phyloP scores from a whole-genome alignment of 2,888 invertebrate species.

The Tenthredo scrophulariae region DNA sequence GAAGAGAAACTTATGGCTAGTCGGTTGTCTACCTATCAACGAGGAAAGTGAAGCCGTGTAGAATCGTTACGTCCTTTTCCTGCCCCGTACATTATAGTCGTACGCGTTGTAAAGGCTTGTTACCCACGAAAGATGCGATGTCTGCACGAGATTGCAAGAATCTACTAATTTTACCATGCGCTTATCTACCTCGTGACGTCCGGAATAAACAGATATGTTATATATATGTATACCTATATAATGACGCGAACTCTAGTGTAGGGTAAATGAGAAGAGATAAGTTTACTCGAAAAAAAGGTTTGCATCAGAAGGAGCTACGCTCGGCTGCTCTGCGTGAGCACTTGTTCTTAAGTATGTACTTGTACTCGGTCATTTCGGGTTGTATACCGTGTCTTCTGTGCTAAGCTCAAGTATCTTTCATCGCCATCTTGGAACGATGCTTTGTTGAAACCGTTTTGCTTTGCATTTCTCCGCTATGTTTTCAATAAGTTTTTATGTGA shows the following conservation, averaged over 20 bases:
- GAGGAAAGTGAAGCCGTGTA: background rate
- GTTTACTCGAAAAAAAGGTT: constrained; percentile 39
- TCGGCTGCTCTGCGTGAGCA: constrained; percentile 71
- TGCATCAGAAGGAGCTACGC: constrained; percentile 72
- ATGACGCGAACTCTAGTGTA: constrained; percentile 24
- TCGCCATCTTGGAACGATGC: constrained; percentile 52
- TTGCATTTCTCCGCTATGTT: constrained; percentile 11
- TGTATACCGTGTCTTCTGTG: constrained; percentile 40
- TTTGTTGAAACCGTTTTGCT: constrained; percentile 39
- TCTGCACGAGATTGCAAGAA: constrained; percentile 45
- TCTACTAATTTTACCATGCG: constrained; percentile 27
- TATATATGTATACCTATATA: background rate
- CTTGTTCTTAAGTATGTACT: constrained; percentile 72
- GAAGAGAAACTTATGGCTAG: background rate
- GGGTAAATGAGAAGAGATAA: background rate
- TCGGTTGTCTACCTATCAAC: background rate
- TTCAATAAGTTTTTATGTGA: constrained; percentile 63
- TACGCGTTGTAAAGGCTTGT: constrained; percentile 47
- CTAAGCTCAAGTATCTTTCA: constrained; percentile 40
- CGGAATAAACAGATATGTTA: constrained; percentile 24
- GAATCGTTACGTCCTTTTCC: constrained; percentile 23
- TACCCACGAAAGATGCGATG: constrained; percentile 54
- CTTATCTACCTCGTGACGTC: constrained; percentile 43
- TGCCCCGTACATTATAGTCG: background rate
- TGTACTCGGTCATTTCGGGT: constrained; percentile 70